phyloP scores from a whole-genome alignment of 2,113 vertebrate genomes.

The Ploceus nigricollis region DNA sequence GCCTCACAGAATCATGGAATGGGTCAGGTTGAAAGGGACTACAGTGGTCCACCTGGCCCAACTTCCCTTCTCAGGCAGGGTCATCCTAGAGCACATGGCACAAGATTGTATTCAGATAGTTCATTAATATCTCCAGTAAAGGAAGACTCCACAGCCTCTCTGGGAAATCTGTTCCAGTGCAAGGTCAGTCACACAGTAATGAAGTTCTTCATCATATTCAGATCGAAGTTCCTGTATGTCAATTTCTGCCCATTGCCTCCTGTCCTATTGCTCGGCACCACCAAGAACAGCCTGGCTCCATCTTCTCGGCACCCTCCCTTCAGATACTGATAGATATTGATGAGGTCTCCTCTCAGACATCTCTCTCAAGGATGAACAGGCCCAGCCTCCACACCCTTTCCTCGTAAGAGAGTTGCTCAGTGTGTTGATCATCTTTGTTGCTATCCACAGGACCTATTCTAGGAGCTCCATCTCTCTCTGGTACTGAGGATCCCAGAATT shows the following conservation, averaged over 20 bases:
- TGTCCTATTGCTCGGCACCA: not conserved
- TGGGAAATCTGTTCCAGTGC: not conserved
- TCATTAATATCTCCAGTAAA: not conserved
- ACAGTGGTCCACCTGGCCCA: not conserved
- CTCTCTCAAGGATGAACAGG: not conserved
- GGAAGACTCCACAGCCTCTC: not conserved
- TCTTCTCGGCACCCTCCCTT: not conserved
- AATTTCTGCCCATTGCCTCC: not conserved
- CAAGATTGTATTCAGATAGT: not conserved
- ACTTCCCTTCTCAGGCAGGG: not conserved
- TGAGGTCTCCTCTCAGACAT: not conserved
- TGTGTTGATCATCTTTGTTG: not conserved
- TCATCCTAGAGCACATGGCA: too few species aligned
- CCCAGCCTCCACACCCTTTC: not conserved
- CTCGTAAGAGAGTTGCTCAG: not conserved
- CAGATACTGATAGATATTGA: not conserved
- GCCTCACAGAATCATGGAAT: not conserved
- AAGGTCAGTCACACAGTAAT: too few species aligned
- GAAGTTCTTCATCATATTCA: not conserved
- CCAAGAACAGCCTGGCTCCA: not conserved
- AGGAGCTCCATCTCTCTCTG: not conserved
- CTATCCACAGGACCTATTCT: too few species aligned
- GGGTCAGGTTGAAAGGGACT: not conserved
- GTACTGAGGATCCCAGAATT: not conserved
- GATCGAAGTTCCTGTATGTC: rapidly evolving